Evolutionary conservation across 1,140 invertebrate genomes (phyloP), one percentile per base, ranked within the genome.

Genomic region (Delia radicum): DNA sequence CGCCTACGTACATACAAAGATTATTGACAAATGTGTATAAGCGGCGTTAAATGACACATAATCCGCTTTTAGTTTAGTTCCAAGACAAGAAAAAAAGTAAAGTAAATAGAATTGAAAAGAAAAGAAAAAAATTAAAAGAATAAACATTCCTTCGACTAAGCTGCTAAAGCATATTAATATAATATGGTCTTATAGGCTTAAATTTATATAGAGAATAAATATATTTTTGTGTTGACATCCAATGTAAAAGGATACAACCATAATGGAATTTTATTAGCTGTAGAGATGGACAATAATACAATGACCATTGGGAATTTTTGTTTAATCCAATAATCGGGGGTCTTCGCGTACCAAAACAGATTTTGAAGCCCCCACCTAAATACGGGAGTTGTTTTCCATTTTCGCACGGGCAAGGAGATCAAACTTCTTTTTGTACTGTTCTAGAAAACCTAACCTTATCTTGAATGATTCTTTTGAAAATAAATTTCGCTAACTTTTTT

Each of bases 1-100:
- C 62, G 62, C 62, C 62, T 28, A 65, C 62, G 12, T 29, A 55
- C 3, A 3, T 21, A 48, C 48, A 55, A 18, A 55, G 65, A 69
- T 69, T 69, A 33, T 31, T 69, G 31, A 69, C 31, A 69, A 69
- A 69, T 69, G 65, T 69, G 65, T 24, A 18, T 69, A 69, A 69
- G 65, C 65, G 65, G 65, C 65, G 29, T 69, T 69, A 69, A 69
- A 69, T 69, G 65, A 33, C 65, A 69, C 29, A 33, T 69, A 69
- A 69, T 69, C 65, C 65, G 29, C 65, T 69, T 33, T 69, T 24
- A 69, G 65, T 69, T 69, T 69, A 28, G 21, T 18, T 69, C 10
- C 28, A 18, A 10, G 3, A 69, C 12, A 18, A 21, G n/a, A 33
- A 69, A 12, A n/a, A n/a, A 2, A 15, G 27, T 3, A 55, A 55